Base-by-base conservation (phyloP, 1,140 invertebrate genomes). In the Parapsyche elsis region DNA sequence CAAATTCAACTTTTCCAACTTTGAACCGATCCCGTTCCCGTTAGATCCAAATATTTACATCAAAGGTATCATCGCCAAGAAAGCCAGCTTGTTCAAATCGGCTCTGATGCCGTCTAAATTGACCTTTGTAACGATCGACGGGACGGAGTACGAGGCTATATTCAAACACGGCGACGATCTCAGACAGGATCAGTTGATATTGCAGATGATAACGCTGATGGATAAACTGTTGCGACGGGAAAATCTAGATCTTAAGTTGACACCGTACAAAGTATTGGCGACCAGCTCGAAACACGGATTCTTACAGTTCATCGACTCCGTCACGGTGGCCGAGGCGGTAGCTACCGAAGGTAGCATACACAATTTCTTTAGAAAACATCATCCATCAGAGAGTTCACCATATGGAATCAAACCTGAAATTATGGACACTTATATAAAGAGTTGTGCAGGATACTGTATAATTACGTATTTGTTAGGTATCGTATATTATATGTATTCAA, bases 151-250 rank as follows among this genome's bases (percentile, higher is more conserved):
- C 88, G 94, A 97, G 14, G 95, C 97, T 0, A 99, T 99, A 82
- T 99, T 99, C 87, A 99, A 99, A 90, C 93, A 98, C 85, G 99
- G 99, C 0, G 99, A 99, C 89, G 98, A 99, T 89, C 87, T 99
- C n/a, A 88, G 98, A 24, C 99, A 99, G 88, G 99, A 99, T 90
- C 98, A 99, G 88, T 90, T 99, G 0, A 97, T 99, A 81, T 88
- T 99, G 73, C 95, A 97, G 88, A 99, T 99, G 89, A 99, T 99
- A 79, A 97, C 97, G 0, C 89, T 99, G 4, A 99, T 99, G 98
- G 99, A 99, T 88, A 95, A 98, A 88, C 88, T 99, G 21, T 88
- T 99, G 44, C 90, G 96, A 59, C 91, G 95, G 83, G 97, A 98
- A 89, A 99, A 99, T 89, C 89, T 99, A 44, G 97, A 99, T 90